phyloP scores from a whole-genome alignment of 2,888 invertebrate genomes.

The Drosophila meridionalis region DNA sequence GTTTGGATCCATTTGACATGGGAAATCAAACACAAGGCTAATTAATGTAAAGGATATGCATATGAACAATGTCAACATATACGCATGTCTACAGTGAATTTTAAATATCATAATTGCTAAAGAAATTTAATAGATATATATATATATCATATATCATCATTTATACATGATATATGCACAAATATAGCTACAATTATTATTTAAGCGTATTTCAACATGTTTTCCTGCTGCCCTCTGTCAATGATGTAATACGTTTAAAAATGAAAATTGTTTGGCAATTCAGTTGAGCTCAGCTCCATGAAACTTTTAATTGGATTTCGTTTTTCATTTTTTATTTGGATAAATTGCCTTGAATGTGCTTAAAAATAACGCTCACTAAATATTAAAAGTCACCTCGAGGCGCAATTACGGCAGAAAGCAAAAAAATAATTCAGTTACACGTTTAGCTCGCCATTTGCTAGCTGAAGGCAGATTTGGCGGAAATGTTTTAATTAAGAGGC shows the following conservation, averaged over 20 bases:
- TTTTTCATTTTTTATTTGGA: neutral
- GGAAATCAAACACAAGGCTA: neutral
- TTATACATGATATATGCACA: neutral
- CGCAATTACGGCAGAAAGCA: neutral
- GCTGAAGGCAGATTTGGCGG: slow-evolving; percentile 19
- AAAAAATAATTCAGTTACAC: slow-evolving; percentile 5
- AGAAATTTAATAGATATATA: neutral
- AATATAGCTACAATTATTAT: neutral
- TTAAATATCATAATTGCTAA: neutral
- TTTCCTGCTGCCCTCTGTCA: neutral
- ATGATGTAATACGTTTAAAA: neutral
- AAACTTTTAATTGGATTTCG: slow-evolving; percentile 12
- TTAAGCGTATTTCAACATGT: neutral
- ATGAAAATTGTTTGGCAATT: slow-evolving; percentile 2
- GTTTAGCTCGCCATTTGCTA: slow-evolving; percentile 9
- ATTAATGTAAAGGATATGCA: neutral
- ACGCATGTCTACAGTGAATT: neutral
- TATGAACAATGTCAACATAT: neutral
- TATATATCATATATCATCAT: neutral
- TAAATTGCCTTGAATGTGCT: slow-evolving; percentile 2
- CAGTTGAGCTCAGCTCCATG: neutral
- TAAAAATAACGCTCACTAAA: slow-evolving; percentile 6
- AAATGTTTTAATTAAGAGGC: slow-evolving; percentile 38
- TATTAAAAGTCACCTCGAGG: slow-evolving; percentile 20
- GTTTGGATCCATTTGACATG: slow-evolving; percentile 10